Percentiles rank a stretch among this genome's conserved stretches.
Evolutionary conservation across 1,140 invertebrate genomes (phyloP).

Genomic region (Caenorhabditis inopinata): DNA sequence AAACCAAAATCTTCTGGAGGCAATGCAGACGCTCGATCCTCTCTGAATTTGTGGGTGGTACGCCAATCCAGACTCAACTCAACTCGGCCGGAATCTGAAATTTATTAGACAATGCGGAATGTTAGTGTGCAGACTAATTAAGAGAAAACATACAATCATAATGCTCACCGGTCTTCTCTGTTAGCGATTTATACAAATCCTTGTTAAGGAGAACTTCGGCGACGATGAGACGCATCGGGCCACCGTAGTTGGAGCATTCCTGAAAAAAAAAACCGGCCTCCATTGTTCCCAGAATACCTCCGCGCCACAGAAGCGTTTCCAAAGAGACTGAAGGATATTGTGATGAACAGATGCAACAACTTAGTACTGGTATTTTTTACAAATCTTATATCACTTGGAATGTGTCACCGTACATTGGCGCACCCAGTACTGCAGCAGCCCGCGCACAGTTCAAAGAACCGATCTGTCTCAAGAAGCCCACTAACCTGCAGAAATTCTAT

Average conservation of each 20-base stretch:
- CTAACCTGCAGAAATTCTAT: slow-evolving; percentile 2
- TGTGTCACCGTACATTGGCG: no score
- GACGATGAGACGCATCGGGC: slow-evolving; percentile 35
- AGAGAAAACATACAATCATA: background rate
- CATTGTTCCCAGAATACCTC: no score
- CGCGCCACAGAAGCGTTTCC: no score
- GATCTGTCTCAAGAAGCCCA: no score
- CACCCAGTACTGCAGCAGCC: no score
- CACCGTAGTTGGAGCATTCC: slow-evolving; percentile 31
- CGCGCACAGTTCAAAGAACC: no score
- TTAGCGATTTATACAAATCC: slow-evolving; percentile 28
- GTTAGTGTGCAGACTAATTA: no score
- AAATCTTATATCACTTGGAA: no score
- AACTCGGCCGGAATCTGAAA: background rate
- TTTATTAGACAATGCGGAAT: no score
- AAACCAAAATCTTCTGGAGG: background rate
- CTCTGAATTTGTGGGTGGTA: background rate
- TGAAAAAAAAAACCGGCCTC: background rate
- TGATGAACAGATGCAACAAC: no score
- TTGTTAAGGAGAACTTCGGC: slow-evolving; percentile 1
- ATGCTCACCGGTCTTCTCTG: slow-evolving; percentile 16
- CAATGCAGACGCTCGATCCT: background rate
- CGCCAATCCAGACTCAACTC: slow-evolving; percentile 16
- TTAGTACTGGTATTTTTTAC: no score
- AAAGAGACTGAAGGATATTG: no score